Evolutionary conservation across 2,113 vertebrate species (phyloP).

Genomic region (Perognathus longimembris): DNA sequence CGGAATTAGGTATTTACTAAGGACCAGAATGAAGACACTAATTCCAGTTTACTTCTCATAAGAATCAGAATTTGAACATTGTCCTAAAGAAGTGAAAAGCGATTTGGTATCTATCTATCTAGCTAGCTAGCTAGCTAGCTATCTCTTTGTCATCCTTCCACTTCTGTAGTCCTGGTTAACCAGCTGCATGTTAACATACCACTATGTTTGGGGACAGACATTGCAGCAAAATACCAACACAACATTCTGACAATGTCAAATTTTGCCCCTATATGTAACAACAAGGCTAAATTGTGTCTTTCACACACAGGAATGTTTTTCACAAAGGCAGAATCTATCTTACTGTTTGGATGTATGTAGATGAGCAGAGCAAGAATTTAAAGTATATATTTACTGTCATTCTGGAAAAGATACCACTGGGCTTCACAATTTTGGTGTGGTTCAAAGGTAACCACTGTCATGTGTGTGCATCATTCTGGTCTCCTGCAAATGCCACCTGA

Average conservation of each 20-base stretch:
- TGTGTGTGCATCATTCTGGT: slow-evolving; percentile 84
- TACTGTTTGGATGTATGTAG: slow-evolving; percentile 74
- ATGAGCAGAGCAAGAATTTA: slow-evolving; percentile 84
- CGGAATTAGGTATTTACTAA: slow-evolving; percentile 69
- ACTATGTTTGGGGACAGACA: slow-evolving; percentile 53
- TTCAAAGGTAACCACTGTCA: slow-evolving; percentile 79
- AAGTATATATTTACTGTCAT: slow-evolving; percentile 88
- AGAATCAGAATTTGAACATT: slow-evolving; percentile 71
- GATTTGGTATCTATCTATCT: slow-evolving; percentile 61
- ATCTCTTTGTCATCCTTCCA: slow-evolving; percentile 46
- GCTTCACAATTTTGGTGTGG: slow-evolving; percentile 82
- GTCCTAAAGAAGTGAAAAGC: slow-evolving; percentile 72
- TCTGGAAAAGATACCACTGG: slow-evolving; percentile 80
- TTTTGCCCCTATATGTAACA: slow-evolving; percentile 64
- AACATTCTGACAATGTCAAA: slow-evolving; percentile 72
- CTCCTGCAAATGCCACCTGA: slow-evolving; percentile 87
- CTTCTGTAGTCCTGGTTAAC: slow-evolving; percentile 73
- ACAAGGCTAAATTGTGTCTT: slow-evolving; percentile 59
- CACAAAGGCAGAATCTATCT: slow-evolving; percentile 62
- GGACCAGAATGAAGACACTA: slow-evolving; percentile 68
- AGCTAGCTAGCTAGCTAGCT: no score
- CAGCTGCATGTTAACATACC: slow-evolving; percentile 75
- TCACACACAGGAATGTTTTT: slow-evolving; percentile 17
- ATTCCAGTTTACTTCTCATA: slow-evolving; percentile 66
- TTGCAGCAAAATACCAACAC: slow-evolving; percentile 67